Conservation (phyloP, 53 echinoderm and acorn worm genomes). For the Paracentrotus lividus region DNA sequence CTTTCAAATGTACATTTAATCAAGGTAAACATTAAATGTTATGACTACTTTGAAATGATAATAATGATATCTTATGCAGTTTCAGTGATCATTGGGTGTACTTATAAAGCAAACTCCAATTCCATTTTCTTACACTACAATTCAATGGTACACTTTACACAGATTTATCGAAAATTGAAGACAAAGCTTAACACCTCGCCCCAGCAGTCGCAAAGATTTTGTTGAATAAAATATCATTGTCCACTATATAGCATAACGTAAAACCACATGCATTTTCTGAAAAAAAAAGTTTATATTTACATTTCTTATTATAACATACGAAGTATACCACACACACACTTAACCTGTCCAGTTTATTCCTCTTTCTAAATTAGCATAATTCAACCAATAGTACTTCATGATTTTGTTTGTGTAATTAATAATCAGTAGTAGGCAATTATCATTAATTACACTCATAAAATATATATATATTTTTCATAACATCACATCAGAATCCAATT, state of each 20-base stretch:
- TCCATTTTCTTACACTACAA: not conserved
- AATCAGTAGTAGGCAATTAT: not conserved
- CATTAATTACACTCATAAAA: not conserved
- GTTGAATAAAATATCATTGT: not conserved
- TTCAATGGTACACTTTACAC: not conserved
- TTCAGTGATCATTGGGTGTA: not conserved
- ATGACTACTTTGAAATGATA: not conserved
- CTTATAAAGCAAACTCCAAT: not conserved
- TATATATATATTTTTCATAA: constrained; percentile 5
- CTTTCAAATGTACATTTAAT: not conserved
- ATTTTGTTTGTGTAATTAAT: not conserved
- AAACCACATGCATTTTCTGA: constrained; percentile 37
- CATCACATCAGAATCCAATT: not conserved
- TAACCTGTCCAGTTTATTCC: not conserved
- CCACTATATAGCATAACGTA: constrained; percentile 8
- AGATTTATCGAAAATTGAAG: not conserved
- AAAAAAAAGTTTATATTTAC: constrained; percentile 5
- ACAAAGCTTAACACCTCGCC: not conserved
- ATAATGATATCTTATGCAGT: not conserved
- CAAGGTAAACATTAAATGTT: not conserved
- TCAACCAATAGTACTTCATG: constrained; percentile 30
- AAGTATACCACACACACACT: constrained; percentile 9
- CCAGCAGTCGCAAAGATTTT: not conserved
- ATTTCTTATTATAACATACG: constrained; percentile 6
- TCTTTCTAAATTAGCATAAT: not conserved